Evolutionary conservation across 2,888 invertebrate genomes (phyloP), one percentile per base, ranked within the genome.

Genomic region (Macaria notata): DNA sequence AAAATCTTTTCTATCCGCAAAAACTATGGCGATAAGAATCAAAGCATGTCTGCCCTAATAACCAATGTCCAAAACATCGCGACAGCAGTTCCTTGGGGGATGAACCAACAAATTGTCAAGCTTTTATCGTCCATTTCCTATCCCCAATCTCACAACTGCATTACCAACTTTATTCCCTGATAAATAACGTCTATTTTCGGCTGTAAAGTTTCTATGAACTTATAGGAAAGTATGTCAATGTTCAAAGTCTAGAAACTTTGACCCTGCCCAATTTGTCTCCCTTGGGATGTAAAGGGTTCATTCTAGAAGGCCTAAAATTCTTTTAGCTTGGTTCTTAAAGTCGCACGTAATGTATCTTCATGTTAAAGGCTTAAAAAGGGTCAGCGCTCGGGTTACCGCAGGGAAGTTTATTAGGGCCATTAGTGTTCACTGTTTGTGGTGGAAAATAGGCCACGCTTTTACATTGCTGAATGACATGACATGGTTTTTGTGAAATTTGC

Each of bases 301-400:
- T 41, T 52, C 47, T 41, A 43, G 43, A 56, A 52, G 52, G 44
- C 29, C 57, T 53, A 49, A 57, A 53, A 47, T 53, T 47, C 43
- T 56, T 47, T 46, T 44, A 44, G 44, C 19, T 36, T 6, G 9
- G 4, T 31, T 42, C 41, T 47, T 38, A 47, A 56, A 49, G 52
- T 46, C 50, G 49, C 52, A 45, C 48, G 33, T 49, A 46, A 46
- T 52, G 3, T 42, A 49, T 53, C 48, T 46, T 53, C 49, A 57
- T 48, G 31, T 52, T 41, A 50, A 42, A 42, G 56, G 44, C 29
- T 47, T 30, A 29, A 51, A 8, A 39, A 52, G 44, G 51, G 44
- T 56, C 43, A 29, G 44, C 43, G 43, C 31, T 8, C 43, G 49
- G 49, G 42, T 8, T 50, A 36, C 43, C 49, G 31, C 43, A 43